Evolutionary conservation across 2,888 invertebrate genomes (phyloP).

Genomic region (Pelosia muscerda): DNA sequence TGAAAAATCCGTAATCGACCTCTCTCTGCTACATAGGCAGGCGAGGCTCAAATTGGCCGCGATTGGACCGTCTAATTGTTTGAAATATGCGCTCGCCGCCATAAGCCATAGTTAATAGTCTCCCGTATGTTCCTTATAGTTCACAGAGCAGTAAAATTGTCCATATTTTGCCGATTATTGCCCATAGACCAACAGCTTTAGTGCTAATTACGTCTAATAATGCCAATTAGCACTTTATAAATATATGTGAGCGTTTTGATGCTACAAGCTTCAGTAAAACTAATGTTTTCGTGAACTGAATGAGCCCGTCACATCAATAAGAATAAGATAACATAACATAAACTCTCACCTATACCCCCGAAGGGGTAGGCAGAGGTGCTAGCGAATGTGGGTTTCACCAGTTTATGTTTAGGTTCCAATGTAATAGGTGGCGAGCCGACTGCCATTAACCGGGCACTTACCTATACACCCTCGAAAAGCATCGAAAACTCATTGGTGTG

Average conservation of each 20-base stretch:
- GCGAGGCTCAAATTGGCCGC: constrained; percentile 72
- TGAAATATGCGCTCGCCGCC: constrained; percentile 73
- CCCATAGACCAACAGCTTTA: background rate
- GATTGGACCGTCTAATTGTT: constrained; percentile 79
- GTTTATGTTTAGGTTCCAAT: no score
- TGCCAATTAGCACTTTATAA: constrained; percentile 23
- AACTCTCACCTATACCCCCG: no score
- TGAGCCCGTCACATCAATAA: no score
- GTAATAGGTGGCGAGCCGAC: no score
- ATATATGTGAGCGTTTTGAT: background rate
- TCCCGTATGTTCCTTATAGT: constrained; percentile 27
- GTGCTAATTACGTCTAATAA: constrained; percentile 36
- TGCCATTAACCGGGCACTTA: no score
- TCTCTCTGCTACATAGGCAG: constrained; percentile 52
- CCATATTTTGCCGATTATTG: constrained; percentile 31
- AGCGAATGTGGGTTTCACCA: no score
- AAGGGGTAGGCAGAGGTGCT: no score
- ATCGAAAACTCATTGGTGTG: no score
- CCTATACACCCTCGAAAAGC: no score
- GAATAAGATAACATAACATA: no score
- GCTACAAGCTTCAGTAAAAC: no score
- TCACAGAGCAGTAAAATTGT: constrained; percentile 42
- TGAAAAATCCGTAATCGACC: background rate
- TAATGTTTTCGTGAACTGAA: no score
- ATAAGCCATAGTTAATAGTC: constrained; percentile 67